Conservation (phyloP, 2,797 vertebrate species). For the Rhincodon typus region DNA sequence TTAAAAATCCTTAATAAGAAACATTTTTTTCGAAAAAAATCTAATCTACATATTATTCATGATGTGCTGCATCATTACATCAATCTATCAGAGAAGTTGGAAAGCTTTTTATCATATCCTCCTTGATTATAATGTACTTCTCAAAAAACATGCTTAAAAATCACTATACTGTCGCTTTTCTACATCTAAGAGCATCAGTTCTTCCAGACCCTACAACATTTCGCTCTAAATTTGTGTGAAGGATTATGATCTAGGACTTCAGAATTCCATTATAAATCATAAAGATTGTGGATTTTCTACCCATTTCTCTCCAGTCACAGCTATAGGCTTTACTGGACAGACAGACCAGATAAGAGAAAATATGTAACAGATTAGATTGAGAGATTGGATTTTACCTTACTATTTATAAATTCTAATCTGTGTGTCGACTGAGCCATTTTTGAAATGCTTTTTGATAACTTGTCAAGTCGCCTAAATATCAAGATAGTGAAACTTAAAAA, state of each 20-base stretch:
- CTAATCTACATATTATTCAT: slow-evolving; percentile 20
- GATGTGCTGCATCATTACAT: slow-evolving; percentile 26
- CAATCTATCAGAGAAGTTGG: slow-evolving; percentile 14
- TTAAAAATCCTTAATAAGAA: slow-evolving; percentile 8
- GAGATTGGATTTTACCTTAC: not conserved
- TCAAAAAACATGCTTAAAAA: not conserved
- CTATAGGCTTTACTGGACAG: not conserved
- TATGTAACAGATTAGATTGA: not conserved
- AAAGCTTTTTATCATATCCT: not conserved
- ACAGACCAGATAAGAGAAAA: slow-evolving; percentile 20
- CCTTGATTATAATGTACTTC: slow-evolving; percentile 1
- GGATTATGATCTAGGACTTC: not conserved
- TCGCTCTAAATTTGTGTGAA: not conserved
- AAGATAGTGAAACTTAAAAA: not conserved
- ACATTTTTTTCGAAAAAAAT: not conserved
- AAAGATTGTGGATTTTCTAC: not conserved
- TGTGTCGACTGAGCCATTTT: not conserved
- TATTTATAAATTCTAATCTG: not conserved
- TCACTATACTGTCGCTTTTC: not conserved
- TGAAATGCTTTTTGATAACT: not conserved
- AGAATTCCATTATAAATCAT: slow-evolving; percentile 11
- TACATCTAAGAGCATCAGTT: slow-evolving; percentile 16
- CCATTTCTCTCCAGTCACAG: slow-evolving; percentile 1
- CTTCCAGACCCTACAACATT: not conserved
- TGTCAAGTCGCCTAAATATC: not conserved